phyloP scores from a whole-genome alignment of 2,888 invertebrate species.

The Tetramorium bicarinatum region DNA sequence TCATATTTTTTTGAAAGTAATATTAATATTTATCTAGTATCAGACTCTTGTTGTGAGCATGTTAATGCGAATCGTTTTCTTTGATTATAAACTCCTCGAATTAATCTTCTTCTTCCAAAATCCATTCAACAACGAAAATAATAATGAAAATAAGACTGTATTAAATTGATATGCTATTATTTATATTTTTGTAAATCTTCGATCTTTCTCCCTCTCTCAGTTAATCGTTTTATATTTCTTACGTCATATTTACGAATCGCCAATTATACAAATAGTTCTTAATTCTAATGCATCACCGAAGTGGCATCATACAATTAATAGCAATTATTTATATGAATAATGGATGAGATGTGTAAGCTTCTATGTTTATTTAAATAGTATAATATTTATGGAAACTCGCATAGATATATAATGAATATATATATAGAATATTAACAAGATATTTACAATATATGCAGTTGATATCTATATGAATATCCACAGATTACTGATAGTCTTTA shows the following conservation, averaged over 20 bases:
- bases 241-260: not conserved
- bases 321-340: not conserved
- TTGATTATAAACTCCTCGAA: not conserved
- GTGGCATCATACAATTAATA: not conserved
- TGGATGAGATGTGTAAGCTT: not conserved
- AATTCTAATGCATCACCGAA: not conserved
- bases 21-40: not conserved
- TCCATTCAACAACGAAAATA: not conserved
- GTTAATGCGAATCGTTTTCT: not conserved
- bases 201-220: not conserved
- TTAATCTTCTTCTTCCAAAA: not conserved
- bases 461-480: too few relatives aligned
- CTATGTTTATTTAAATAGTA: slow-evolving; percentile 2
- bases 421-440: too few relatives aligned
- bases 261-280: not conserved
- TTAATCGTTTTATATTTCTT: slow-evolving; percentile 3
- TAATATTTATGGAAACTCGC: too few relatives aligned
- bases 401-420: too few relatives aligned
- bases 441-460: too few relatives aligned
- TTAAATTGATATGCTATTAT: not conserved
- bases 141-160: not conserved
- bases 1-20: not conserved
- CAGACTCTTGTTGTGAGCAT: not conserved
- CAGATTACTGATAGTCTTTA: too few relatives aligned
- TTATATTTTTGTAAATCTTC: not conserved